phyloP scores from a whole-genome alignment of 2,113 vertebrate genomes.

The Poeciliopsis turrubarensis region DNA sequence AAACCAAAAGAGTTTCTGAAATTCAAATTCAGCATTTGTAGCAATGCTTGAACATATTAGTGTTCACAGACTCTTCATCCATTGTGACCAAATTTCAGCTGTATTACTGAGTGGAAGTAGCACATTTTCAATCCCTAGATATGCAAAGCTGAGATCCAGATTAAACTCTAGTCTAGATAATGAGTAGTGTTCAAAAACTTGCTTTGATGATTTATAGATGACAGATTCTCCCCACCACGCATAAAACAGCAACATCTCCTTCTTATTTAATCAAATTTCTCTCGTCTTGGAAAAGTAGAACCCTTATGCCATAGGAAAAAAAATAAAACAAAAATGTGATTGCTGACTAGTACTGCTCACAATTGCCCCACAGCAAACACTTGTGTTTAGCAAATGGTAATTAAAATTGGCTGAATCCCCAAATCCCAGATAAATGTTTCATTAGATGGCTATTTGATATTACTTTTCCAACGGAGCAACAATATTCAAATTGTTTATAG shows the following conservation, averaged over 20 bases:
- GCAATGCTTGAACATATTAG: not conserved
- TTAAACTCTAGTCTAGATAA: not conserved
- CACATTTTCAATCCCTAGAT: not conserved
- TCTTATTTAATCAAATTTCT: conserved; percentile 8
- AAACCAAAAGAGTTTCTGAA: too few species aligned
- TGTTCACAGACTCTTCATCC: not conserved
- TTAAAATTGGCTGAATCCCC: conserved; percentile 75
- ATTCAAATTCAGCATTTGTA: not conserved
- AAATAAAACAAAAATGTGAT: conserved; percentile 12
- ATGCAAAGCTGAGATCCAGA: not conserved
- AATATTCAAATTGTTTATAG: conserved; percentile 71
- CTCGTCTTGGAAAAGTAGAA: conserved; percentile 15
- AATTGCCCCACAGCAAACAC: conserved; percentile 37
- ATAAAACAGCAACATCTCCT: not conserved
- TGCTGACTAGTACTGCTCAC: conserved; percentile 36
- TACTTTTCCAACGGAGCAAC: conserved; percentile 71
- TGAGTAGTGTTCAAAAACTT: not conserved
- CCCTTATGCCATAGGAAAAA: conserved; percentile 16
- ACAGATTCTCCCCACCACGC: not conserved
- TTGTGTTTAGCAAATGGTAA: conserved; percentile 70
- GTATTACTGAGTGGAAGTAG: not conserved
- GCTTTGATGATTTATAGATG: not conserved
- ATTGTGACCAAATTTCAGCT: not conserved
- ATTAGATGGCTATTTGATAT: conserved; percentile 71
- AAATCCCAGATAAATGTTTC: conserved; percentile 80